These are phyloP conservation scores for Poecile atricapillus DNA, from an alignment of 2,113 vertebrate species.

Conservation along the genomic window DNA sequence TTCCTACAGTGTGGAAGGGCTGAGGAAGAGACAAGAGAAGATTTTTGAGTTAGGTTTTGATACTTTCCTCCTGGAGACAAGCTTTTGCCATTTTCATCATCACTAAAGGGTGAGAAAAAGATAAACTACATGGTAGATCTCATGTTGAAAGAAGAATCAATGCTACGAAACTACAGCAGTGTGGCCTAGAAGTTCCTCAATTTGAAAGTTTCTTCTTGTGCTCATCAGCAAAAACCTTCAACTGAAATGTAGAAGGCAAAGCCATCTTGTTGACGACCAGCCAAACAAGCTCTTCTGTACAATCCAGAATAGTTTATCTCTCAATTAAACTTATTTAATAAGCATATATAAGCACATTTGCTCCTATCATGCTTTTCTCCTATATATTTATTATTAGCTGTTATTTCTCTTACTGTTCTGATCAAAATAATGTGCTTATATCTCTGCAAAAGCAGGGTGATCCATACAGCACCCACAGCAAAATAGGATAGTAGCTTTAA, in stretches of 20 bases:
- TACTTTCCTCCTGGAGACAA: neutral
- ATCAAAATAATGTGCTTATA: neutral
- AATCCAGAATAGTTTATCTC: neutral
- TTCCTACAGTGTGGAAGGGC: neutral
- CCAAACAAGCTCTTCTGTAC: neutral
- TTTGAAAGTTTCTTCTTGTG: constrained; percentile 37
- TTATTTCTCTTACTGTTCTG: neutral
- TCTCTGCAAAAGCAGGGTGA: neutral
- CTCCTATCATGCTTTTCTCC: neutral
- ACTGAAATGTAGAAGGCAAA: neutral
- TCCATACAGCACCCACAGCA: neutral
- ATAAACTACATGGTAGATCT: neutral
- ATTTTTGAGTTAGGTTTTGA: neutral
- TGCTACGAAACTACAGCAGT: constrained; percentile 3
- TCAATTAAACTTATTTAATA: neutral
- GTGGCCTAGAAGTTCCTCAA: constrained; percentile 47
- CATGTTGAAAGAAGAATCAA: constrained; percentile 56
- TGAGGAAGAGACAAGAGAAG: neutral
- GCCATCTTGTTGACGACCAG: neutral
- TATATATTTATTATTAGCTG: neutral
- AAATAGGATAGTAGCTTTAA: neutral
- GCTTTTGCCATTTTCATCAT: neutral
- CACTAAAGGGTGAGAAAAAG: neutral
- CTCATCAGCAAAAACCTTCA: neutral
- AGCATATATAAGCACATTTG: neutral